Evolutionary conservation across 2,113 vertebrate species (phyloP), one percentile per base, ranked within the genome.

Genomic region (Notechis scutatus): DNA sequence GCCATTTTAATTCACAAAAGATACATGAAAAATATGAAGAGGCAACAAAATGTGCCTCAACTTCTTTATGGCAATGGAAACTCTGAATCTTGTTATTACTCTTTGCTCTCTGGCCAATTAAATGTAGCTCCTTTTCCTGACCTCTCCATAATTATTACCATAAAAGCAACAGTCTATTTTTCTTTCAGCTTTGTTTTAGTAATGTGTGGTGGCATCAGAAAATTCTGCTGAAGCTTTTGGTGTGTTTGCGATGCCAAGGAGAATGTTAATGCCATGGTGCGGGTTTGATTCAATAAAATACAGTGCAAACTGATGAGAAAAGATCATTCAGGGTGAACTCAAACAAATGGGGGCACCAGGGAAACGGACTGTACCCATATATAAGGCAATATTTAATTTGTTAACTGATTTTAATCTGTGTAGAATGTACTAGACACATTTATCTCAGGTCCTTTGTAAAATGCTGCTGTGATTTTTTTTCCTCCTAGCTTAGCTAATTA

Each of bases 241-340:
- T 55, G 29, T 45, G 34, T 85, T 94, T 85, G 15, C 0, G 69
- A 86, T 90, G 92, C 88, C n/a, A 86, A 20, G 10, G 95, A 94
- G 94, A 96, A 94, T 92, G 90, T 92, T 94, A 34, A 59, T 92
- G 54, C 93, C 64, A 47, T 1, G 47, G 93, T 86, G 93, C 89
- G 2, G 91, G 91, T 95, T 55, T 39, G 47, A 92, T 23, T 39
- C 20, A 92, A 21, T 29, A 42, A 0, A 92, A 87, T 85, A 0
- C 2, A 88, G 34, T 55, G 93, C 1, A 86, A 89, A 93, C 0
- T 92, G 21, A 18, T 11, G 18, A 88, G 93, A 81, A 7, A 94
- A 86, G 85, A 81, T 94, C 20, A 88, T 57, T n/a, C 61, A 91
- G 18, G 55, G 88, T 47, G 9, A 4, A 20, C 2, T 91, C 90